Evolutionary conservation across 2,888 invertebrate genomes (phyloP), one percentile per base, ranked within the genome.

Genomic region (Amphipoea oculea): DNA sequence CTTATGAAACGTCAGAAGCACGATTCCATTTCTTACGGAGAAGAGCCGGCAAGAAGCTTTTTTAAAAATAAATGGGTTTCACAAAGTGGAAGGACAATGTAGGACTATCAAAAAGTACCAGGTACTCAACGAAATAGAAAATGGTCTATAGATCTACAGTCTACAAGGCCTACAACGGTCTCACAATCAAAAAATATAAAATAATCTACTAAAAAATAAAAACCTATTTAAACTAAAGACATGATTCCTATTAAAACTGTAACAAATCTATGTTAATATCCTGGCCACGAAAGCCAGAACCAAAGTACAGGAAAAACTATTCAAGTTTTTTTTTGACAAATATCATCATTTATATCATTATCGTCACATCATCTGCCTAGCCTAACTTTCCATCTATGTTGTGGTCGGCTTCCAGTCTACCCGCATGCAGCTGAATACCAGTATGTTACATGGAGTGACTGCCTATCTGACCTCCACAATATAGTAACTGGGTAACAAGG

Each of bases 371-470:
- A n/a, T 60, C 4, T 45, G n/a, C 29, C 6, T 29, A 29, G 1
- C 4, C 42, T 14, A n/a, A 29, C 29, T n/a, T 11, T 11, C 9
- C 4, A 14, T 0, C 5, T 1, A 9, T 45, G 9, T 42, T 17
- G n/a, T 1, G 0, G n/a, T 17, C 0, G 9, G n/a, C n/a, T 17
- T 20, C 29, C 5, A n/a, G 4, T 9, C 4, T 9, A n/a, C 12
- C 12, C 60, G 7, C 2, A 60, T 60, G 29, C 5, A n/a, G 60
- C 14, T 14, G 14, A 60, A 60, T 60, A n/a, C 60, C 12, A 14
- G 29, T 23, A 11, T 57, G 23, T 57, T 57, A n/a, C 23, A 23
- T n/a, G 11, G 11, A 57, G 9, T n/a, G 23, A 23, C 23, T 23
- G 57, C n/a, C 11, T 60, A 60, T n/a, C 3, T 60, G 11, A 60